Conservation (phyloP, 2,113 vertebrate species). For the Orthochromis indermauri region DNA sequence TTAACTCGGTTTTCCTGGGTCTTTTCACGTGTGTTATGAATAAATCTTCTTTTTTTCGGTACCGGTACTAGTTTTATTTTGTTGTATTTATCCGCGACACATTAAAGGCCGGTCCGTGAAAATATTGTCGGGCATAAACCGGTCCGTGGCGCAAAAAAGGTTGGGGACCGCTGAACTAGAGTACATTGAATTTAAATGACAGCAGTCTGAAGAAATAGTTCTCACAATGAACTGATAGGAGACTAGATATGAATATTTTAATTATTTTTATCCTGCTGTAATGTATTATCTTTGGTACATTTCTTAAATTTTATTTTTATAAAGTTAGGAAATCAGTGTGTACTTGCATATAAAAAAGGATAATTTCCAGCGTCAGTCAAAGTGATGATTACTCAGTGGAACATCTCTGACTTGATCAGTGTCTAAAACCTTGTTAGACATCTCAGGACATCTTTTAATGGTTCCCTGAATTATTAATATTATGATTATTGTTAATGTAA, state of each 20-base stretch:
- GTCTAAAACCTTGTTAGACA: not conserved
- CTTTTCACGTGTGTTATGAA: too few species aligned
- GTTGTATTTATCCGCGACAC: too few species aligned
- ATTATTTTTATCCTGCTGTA: not conserved
- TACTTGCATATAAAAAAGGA: not conserved
- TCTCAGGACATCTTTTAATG: not conserved
- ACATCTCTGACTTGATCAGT: not conserved
- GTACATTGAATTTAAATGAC: not conserved
- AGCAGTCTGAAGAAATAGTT: not conserved
- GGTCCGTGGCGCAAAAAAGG: too few species aligned
- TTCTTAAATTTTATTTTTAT: not conserved
- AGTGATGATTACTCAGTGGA: not conserved
- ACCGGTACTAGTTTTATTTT: too few species aligned
- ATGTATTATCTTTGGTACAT: not conserved
- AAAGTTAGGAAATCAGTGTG: not conserved
- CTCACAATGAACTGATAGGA: not conserved
- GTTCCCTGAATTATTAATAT: not conserved
- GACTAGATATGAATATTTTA: not conserved
- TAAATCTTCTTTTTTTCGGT: too few species aligned
- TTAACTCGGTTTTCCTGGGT: too few species aligned
- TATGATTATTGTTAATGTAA: not conserved
- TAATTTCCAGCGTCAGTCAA: not conserved
- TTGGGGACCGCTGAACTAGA: not conserved
- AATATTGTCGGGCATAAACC: too few species aligned
- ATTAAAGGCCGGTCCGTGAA: too few species aligned